These are phyloP conservation scores for Copidosoma aretas DNA, from an alignment of 2,888 invertebrate genomes.

Conservation along the genomic window DNA sequence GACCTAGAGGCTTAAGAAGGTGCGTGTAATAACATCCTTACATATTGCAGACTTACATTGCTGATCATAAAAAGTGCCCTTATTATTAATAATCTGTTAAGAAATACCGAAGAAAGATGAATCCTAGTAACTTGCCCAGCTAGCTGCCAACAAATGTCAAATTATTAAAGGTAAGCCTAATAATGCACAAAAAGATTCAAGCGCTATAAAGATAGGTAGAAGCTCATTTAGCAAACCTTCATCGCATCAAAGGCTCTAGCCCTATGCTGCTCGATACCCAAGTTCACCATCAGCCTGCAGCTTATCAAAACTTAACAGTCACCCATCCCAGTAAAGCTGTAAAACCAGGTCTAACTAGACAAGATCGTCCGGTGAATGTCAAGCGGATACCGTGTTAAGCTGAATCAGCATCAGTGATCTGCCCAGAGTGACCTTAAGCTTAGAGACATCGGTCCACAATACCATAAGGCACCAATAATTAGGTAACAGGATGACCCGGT, in stretches of 20 bases:
- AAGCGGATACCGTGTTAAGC: too few relatives aligned
- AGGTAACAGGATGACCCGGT: constrained; percentile 49
- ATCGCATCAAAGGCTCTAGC: constrained; percentile 62
- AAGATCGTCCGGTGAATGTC: constrained; percentile 45
- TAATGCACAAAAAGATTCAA: constrained; percentile 39
- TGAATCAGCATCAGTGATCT: too few relatives aligned
- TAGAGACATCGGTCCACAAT: constrained; percentile 44
- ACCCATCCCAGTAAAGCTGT: constrained; percentile 58
- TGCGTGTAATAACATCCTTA: constrained; percentile 10
- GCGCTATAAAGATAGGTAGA: constrained; percentile 46
- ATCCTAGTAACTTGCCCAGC: background rate
- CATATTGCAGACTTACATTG: too few relatives aligned
- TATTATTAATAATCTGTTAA: too few relatives aligned
- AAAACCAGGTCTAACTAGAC: constrained; percentile 44
- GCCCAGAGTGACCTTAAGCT: constrained; percentile 24
- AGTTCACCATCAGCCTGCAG: constrained; percentile 63
- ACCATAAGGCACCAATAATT: constrained; percentile 37
- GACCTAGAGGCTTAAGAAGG: constrained; percentile 47
- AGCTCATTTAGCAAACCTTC: constrained; percentile 47
- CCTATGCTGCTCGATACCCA: constrained; percentile 63
- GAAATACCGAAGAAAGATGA: too few relatives aligned
- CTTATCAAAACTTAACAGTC: constrained; percentile 65
- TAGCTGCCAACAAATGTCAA: background rate
- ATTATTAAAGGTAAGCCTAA: constrained; percentile 4
- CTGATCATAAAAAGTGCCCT: too few relatives aligned